Base-by-base conservation (phyloP, 2,888 invertebrate genomes). In the Himalopsyche anomala region DNA sequence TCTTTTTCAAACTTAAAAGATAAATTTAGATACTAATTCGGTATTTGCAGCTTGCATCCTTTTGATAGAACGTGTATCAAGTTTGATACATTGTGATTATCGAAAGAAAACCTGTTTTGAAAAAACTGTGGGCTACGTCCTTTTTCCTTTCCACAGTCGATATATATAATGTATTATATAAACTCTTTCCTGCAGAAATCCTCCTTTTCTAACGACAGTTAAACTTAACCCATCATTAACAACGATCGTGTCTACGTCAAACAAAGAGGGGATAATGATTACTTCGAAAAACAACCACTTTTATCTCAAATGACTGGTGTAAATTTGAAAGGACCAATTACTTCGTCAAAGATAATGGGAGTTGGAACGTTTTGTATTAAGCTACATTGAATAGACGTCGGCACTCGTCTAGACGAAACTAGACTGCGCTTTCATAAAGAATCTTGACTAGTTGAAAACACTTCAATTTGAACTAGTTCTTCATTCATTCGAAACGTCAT, bases 221-320 rank as follows among this genome's bases (percentile, higher is more conserved):
- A 15, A 51, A 51, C 51, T 51, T 51, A 51, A 51, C 51, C 51
- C 51, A 12, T 51, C 51, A 51, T 51, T 51, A 51, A 15, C 51
- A 28, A 38, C 74, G 36, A 74, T 74, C 74, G 15, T 74, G 74
- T 74, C 36, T 74, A 12, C 74, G 36, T 36, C 74, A 36, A 74
- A 74, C 74, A 74, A 74, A 74, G 74, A 74, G 11, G 74, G 74
- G 74, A 74, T 74, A 74, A 74, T 74, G 28, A 74, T 74, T 74
- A 36, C 38, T 15, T 38, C 19, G 17, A 69, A 74, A 74, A 74
- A 74, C 74, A 74, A 74, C 74, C 74, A 74, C 38, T 74, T 74
- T 74, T 36, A 74, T 74, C 74, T 74, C 38, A 36, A 74, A 74
- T 74, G 74, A 74, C 74, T 74, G 74, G 74, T 74, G 74, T 74